phyloP scores from a whole-genome alignment of 2,888 invertebrate genomes.

The Amphipoea oculea region DNA sequence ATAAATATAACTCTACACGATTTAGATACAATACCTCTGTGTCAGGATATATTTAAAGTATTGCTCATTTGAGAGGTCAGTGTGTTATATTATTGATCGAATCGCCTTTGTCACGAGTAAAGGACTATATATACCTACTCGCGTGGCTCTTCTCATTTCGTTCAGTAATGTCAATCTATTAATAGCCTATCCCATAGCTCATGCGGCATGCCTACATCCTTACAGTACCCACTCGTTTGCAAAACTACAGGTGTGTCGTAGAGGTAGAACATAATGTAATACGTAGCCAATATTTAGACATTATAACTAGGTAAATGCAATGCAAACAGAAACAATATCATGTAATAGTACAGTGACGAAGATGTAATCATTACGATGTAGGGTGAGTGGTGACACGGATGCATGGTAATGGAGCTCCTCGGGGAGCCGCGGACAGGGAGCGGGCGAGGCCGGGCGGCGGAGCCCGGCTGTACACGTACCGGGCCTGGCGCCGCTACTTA shows the following conservation, averaged over 20 bases:
- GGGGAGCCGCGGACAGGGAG: conserved; percentile 62
- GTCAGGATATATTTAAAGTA: not conserved
- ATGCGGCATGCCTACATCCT: too few relatives aligned
- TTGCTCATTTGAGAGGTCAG: not conserved
- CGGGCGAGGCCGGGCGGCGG: conserved; percentile 66
- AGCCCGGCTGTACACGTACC: conserved; percentile 78
- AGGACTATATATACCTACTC: not conserved
- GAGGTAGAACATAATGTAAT: not conserved
- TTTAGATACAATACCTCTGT: not conserved
- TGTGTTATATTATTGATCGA: conserved; percentile 39
- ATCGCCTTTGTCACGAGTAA: conserved; percentile 13
- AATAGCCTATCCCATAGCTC: not conserved
- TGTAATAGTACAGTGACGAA: conserved; percentile 23
- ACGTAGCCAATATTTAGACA: not conserved
- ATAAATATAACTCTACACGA: not conserved
- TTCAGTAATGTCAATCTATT: not conserved
- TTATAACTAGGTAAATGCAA: not conserved
- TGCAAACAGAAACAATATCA: conserved; percentile 14
- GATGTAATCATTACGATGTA: conserved; percentile 49
- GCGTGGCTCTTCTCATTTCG: not conserved
- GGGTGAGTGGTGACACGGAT: conserved; percentile 49
- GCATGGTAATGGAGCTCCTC: conserved; percentile 55
- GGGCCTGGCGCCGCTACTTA: conserved; percentile 82
- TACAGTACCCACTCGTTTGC: not conserved
- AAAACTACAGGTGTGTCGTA: conserved; percentile 3